Evolutionary conservation across 2,113 vertebrate genomes (phyloP), one percentile per base, ranked within the genome.

Genomic region (Dendrocopos noguchii): DNA sequence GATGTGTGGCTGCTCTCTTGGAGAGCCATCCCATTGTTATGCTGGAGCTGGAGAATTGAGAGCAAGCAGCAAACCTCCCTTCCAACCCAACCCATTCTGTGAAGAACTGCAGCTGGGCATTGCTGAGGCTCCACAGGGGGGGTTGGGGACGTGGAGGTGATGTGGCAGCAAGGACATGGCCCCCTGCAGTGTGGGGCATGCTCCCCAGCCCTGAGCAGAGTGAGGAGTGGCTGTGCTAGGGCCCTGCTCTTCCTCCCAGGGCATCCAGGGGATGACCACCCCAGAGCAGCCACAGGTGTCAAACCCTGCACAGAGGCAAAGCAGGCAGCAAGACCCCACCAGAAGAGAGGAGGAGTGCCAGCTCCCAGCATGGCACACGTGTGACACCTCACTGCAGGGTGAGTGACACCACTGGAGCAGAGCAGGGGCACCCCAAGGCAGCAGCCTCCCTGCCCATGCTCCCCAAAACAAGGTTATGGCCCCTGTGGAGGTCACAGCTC

Each of bases 81-180:
- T 52, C 50, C 50, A 52, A 52, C 22, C 50, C 22, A 25, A 25
- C 22, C 50, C 50, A 24, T 25, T 7, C 50, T 52, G 50, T 52
- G 22, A 19, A 55, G 12, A 66, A 15, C 14, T 46, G 56, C n/a
- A 29, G 44, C 39, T 66, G 65, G 12, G 34, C 28, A 28, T 42
- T 3, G 0, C 53, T 2, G 4, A 3, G 1, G 0, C 53, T 65
- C 57, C 14, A 0, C 0, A 2, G 65, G n/a, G 25, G 57, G 34
- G 80, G 4, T 88, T 72, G 67, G 67, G 59, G 34, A 10, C 0
- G 0, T 52, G 47, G 29, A 36, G 56, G 70, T 18, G 74, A 6
- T 44, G 61, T 65, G 77, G 16, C 1, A 2, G 55, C 15, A 36
- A 36, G 52, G 22, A 7, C 1, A 2, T 3, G 10, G 42, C 59